Evolutionary conservation across 2,113 vertebrate species (phyloP).

Genomic region (Sprattus sprattus): DNA sequence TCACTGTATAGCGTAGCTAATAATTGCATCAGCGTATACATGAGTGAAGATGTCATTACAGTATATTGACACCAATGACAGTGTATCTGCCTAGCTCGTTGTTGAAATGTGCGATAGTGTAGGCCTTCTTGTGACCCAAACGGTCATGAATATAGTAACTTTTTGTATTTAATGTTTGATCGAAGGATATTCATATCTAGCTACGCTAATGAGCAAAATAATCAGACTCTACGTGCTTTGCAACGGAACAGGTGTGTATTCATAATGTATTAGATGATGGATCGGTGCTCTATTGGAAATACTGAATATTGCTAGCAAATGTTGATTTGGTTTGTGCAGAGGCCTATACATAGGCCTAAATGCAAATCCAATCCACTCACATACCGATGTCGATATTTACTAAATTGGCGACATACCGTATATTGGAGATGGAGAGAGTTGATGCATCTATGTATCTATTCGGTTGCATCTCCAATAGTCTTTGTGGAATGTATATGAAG

Average conservation of each 20-base stretch:
- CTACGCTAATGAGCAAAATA: not conserved
- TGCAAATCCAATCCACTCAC: not conserved
- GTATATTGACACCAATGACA: not conserved
- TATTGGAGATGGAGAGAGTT: not conserved
- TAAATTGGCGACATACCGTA: not conserved
- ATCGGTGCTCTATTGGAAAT: not conserved
- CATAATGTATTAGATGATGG: not conserved
- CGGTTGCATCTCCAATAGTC: not conserved
- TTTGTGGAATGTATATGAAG: not conserved
- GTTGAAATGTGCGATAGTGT: not conserved
- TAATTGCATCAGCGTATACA: not conserved
- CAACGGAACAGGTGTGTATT: constrained; percentile 5
- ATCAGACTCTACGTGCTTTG: not conserved
- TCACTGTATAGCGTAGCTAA: not conserved
- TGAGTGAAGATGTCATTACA: not conserved
- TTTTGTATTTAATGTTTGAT: not conserved
- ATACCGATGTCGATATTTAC: not conserved
- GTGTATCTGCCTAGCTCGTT: not conserved
- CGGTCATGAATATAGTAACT: not conserved
- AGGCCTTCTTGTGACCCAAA: not conserved
- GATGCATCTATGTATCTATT: not conserved
- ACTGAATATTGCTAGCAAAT: not conserved
- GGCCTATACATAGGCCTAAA: constrained; percentile 5
- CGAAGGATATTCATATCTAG: not conserved
- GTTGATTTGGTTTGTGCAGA: not conserved